Percentiles rank a stretch among this genome's conserved stretches.
These are phyloP conservation scores for Apeltes quadracus DNA, from an alignment of 2,113 vertebrate species.

Conservation along the genomic window DNA sequence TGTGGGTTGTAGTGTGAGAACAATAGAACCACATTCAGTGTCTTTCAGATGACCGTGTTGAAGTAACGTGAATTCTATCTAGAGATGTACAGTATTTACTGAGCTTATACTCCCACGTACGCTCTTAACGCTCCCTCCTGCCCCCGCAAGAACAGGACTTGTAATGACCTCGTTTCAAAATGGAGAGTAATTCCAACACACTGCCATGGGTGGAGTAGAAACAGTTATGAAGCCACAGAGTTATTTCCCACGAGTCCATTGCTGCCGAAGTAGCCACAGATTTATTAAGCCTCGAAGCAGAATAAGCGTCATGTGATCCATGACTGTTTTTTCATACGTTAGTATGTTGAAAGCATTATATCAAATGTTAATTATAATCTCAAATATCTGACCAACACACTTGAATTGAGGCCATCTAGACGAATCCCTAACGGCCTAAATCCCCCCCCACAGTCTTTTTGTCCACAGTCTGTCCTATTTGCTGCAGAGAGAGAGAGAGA, in stretches of 20 bases:
- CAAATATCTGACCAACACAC: slow-evolving; percentile 44
- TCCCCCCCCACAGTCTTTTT: slow-evolving; percentile 4
- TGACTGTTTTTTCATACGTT: slow-evolving; percentile 26
- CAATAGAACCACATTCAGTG: too few relatives aligned
- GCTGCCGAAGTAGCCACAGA: slow-evolving; percentile 59
- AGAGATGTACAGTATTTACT: not conserved
- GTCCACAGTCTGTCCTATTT: not conserved
- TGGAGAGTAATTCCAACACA: slow-evolving; percentile 63
- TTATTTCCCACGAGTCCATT: slow-evolving; percentile 74
- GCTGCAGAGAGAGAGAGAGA: too few relatives aligned
- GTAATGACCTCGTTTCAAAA: slow-evolving; percentile 58
- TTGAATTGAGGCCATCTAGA: slow-evolving; percentile 37
- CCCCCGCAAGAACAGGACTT: slow-evolving; percentile 17
- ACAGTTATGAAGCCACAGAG: slow-evolving; percentile 51
- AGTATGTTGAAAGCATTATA: slow-evolving; percentile 11
- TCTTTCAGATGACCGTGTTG: not conserved
- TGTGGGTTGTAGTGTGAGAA: not conserved
- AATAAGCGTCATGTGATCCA: slow-evolving; percentile 40
- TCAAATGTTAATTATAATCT: slow-evolving; percentile 55
- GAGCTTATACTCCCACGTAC: slow-evolving; percentile 3
- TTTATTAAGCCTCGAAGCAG: slow-evolving; percentile 65
- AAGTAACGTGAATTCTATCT: not conserved
- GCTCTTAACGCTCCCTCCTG: slow-evolving; percentile 12
- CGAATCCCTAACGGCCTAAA: slow-evolving; percentile 38
- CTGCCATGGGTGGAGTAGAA: slow-evolving; percentile 60